Evolutionary conservation across 1,140 invertebrate genomes (phyloP), one percentile per base, ranked within the genome.

Genomic region (Euwallacea fornicatus): DNA sequence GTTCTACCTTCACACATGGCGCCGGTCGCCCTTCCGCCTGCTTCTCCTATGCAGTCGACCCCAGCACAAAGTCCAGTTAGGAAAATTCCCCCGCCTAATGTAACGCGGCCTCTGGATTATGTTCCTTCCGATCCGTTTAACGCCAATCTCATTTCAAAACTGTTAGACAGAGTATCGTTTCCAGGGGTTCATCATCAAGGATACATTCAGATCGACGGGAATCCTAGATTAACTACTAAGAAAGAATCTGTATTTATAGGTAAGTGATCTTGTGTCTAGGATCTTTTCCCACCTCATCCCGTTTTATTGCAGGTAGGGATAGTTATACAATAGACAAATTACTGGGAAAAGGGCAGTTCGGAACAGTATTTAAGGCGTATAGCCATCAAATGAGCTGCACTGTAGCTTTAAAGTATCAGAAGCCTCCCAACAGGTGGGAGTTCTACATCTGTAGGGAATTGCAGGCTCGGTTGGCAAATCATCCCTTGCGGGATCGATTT

Each of bases 361-460:
- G 90, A 47, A 87, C 86, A 13, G 89, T 92, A 60, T 91, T 86
- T 74, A 84, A 90, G 76, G 89, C 85, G 73, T 68, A 81, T n/a
- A 84, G 87, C 76, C 66, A 84, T 10, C 83, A 85, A 73, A 87
- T 83, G 8, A 85, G 86, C 74, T 86, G 85, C 71, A 83, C 84
- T 2, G 87, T 91, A 61, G 90, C 90, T 7, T 81, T 91, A 10
- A 93, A 93, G 80, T 89, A 89, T 76, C 91, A 93, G 81, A 91
- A 89, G 74, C 91, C 91, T 3, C 85, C 89, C 43, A 91, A 91
- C 78, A 86, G 87, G 68, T 93, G 91, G 91, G 92, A 93, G 80
- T 92, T 87, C 80, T 93, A 93, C 77, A 91, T 93, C 73, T 88
- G 88, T 72, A 85, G 89, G 76, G 91, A 93, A 82, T 87, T 93